Base-by-base conservation (phyloP, 1,140 invertebrate species). In the Listronotus oregonensis region DNA sequence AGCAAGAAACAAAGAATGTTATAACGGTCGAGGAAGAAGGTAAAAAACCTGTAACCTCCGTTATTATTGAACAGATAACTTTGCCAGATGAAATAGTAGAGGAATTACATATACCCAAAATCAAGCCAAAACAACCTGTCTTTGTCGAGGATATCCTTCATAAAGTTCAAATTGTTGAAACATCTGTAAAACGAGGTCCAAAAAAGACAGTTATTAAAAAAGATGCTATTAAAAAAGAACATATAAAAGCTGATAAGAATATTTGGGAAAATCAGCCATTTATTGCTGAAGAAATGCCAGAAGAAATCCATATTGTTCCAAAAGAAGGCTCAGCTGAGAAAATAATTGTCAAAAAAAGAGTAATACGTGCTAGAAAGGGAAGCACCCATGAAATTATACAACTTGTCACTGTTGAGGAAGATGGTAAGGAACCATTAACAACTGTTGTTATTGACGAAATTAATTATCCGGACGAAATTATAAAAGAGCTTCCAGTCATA, bases 221-320 rank as follows among this genome's bases (percentile, higher is more conserved):
- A 60, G 65, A 71, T 40, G 70, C 70, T n/a, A 62, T 71, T 0
- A 71, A 70, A 67, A 78, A 77, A 70, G 64, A 63, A 17, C 10
- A 39, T 3, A n/a, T 27, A 6, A 52, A 57, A 37, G 58, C 54
- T 32, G 9, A 58, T 73, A 47, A 54, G 42, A 27, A 54, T 31
- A 57, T 11, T 14, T 31, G 14, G 15, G 34, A 46, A 37, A 34
- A 64, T 64, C 43, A 62, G 15, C 54, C 55, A 15, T 8, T 51
- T 15, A 51, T 66, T 8, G 64, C 51, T 8, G 66, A 71, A 49
- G 71, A 80, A 17, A 66, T 74, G 6, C 77, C 77, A 32, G 70
- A 81, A 68, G 75, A 82, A 72, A 75, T 80, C 1, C 80, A 81
- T 31, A 70, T 80, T 21, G 15, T 27, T 2, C 9, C 9, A 3